Conservation (phyloP, 2,888 invertebrate genomes). For the Coleophora deauratella region DNA sequence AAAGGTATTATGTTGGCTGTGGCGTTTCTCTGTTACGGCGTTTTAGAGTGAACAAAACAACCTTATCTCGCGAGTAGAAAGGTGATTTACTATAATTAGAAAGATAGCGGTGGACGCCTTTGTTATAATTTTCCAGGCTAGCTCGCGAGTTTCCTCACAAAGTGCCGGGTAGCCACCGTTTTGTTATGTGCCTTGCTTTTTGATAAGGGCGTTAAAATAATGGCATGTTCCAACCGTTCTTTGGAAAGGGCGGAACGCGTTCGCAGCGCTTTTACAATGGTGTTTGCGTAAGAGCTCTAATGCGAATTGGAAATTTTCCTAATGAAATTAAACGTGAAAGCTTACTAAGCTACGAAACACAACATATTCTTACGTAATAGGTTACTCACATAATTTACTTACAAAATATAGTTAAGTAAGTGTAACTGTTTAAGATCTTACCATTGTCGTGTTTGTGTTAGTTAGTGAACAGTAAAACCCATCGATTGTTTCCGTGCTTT, state of each 20-base stretch:
- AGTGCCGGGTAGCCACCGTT: slow-evolving; percentile 71
- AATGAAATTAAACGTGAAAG: slow-evolving; percentile 47
- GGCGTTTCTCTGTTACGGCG: slow-evolving; percentile 42
- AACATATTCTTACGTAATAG: no score
- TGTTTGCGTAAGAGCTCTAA: slow-evolving; percentile 47
- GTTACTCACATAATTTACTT: no score
- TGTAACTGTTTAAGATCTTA: no score
- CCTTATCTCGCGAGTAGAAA: slow-evolving; percentile 71
- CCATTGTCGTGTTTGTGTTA: no score
- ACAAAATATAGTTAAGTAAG: no score
- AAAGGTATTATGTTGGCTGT: slow-evolving; percentile 44
- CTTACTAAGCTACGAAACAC: no score
- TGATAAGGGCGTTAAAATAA: slow-evolving; percentile 74
- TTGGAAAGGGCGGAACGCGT: slow-evolving; percentile 16
- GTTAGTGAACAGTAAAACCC: no score
- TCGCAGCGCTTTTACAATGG: no score
- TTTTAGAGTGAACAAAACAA: slow-evolving; percentile 45
- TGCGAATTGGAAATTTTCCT: slow-evolving; percentile 56
- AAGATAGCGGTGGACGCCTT: slow-evolving; percentile 75
- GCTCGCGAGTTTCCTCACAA: slow-evolving; percentile 67
- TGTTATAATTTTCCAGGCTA: slow-evolving; percentile 73
- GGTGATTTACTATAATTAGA: slow-evolving; percentile 75
- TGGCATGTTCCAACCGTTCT: slow-evolving; percentile 59
- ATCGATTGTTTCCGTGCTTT: no score
- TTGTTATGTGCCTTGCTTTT: slow-evolving; percentile 74